Conservation (phyloP, 1,140 invertebrate species). For the Holcopasites calliopsidis region DNA sequence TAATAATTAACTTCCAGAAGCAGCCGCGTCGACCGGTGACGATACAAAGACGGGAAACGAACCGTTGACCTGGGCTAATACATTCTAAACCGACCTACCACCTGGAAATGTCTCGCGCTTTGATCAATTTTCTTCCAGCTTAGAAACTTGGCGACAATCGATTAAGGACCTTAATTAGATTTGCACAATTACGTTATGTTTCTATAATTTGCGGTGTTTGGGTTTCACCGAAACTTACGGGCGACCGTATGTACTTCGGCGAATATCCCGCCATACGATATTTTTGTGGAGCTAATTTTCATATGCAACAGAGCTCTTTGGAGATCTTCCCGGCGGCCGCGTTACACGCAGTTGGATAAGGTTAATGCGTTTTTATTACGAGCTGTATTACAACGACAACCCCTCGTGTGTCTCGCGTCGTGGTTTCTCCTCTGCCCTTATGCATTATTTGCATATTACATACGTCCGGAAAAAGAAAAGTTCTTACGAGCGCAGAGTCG, state of each 20-base stretch:
- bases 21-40: not conserved
- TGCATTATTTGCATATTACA: slow-evolving; percentile 25
- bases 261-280: not conserved
- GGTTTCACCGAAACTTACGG: not conserved
- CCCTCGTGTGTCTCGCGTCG: not conserved
- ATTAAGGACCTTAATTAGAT: too few species aligned
- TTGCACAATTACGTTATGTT: too few species aligned
- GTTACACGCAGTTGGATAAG: slow-evolving; percentile 37
- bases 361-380: slow-evolving; percentile 56
- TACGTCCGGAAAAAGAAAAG: not conserved
- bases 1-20: slow-evolving; percentile 37
- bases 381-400: slow-evolving; percentile 21
- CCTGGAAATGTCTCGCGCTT: too few species aligned
- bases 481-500: not conserved
- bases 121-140: not conserved
- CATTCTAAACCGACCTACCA: not conserved
- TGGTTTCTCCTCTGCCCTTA: not conserved
- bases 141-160: not conserved
- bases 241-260: too few species aligned
- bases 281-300: slow-evolving; percentile 27
- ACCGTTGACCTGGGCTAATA: slow-evolving; percentile 33
- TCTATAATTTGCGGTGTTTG: not conserved
- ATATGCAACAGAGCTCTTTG: not conserved
- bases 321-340: slow-evolving; percentile 13
- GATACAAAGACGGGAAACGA: slow-evolving; percentile 16